Evolutionary conservation across 2,797 vertebrate genomes (phyloP).

Genomic region (Pseudomugil gertrudae): DNA sequence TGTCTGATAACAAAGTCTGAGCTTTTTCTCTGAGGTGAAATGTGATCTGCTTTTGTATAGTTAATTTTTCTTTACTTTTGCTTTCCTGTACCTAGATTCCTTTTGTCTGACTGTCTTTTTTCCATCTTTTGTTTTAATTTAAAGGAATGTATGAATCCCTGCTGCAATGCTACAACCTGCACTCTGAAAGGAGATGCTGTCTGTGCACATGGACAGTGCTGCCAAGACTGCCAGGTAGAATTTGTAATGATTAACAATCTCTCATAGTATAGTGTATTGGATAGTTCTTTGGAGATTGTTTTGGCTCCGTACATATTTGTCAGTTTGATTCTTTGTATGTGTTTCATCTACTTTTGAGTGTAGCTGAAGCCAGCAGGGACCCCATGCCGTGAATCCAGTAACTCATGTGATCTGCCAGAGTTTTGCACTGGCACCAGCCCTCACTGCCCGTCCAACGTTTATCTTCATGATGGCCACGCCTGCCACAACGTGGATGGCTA

Average conservation of each 20-base stretch:
- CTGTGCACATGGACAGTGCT: conserved; percentile 95
- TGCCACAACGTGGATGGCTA: conserved; percentile 90
- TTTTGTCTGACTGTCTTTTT: conserved; percentile 21
- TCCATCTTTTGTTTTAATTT: too few species aligned
- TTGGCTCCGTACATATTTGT: neutral
- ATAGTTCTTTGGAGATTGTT: neutral
- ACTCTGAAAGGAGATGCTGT: conserved; percentile 88
- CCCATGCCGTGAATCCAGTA: conserved; percentile 88
- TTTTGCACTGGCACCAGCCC: conserved; percentile 92
- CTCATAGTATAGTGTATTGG: too few species aligned
- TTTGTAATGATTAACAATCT: too few species aligned
- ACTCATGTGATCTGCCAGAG: conserved; percentile 95
- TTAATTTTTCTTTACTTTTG: conserved; percentile 26
- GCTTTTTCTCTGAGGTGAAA: conserved; percentile 50
- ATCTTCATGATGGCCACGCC: conserved; percentile 94
- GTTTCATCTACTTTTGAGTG: neutral
- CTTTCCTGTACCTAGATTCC: conserved; percentile 24
- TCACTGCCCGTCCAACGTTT: conserved; percentile 95
- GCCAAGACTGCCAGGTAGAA: conserved; percentile 92
- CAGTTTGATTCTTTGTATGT: conserved; percentile 3
- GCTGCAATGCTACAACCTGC: conserved; percentile 95
- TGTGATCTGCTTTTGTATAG: conserved; percentile 36
- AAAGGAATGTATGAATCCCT: conserved; percentile 95
- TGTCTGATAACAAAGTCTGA: conserved; percentile 50
- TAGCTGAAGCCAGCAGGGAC: conserved; percentile 92